Evolutionary conservation across 2,113 vertebrate species (phyloP).

Genomic region (Trogon melanurus): DNA sequence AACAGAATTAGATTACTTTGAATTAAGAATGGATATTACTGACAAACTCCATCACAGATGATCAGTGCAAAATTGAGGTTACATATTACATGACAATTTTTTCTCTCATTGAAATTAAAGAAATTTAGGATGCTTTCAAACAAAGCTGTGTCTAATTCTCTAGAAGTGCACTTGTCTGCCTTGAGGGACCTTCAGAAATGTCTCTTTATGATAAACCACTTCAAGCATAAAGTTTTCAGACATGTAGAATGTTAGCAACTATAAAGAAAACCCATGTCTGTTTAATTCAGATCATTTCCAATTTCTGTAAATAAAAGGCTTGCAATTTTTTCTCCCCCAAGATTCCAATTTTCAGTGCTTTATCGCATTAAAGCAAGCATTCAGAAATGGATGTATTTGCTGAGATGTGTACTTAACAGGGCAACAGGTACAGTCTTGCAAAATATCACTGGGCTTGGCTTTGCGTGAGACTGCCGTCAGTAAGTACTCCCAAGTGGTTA

Average conservation of each 20-base stretch:
- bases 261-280: constrained; percentile 20
- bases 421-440: accelerated
- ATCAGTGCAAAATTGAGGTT: constrained; percentile 3
- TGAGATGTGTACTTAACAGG: not conserved
- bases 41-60: constrained; percentile 22
- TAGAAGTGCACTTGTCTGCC: constrained; percentile 48
- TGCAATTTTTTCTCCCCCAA: not conserved
- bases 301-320: constrained; percentile 23
- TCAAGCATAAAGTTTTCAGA: constrained; percentile 65
- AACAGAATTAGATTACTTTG: constrained; percentile 2
- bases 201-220: constrained; percentile 61
- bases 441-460: not conserved
- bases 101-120: constrained; percentile 62
- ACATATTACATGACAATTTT: constrained; percentile 48
- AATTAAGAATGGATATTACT: constrained; percentile 20
- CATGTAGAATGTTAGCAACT: constrained; percentile 12
- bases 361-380: not conserved
- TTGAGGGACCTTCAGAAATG: constrained; percentile 57
- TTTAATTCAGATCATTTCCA: constrained; percentile 55
- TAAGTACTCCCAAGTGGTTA: not conserved
- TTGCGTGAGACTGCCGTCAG: not conserved
- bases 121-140: constrained; percentile 59
- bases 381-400: not conserved
- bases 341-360: not conserved
- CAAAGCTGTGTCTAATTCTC: constrained; percentile 46